Base-by-base conservation (phyloP, 1,140 invertebrate species). In the Trachymyrmex septentrionalis region DNA sequence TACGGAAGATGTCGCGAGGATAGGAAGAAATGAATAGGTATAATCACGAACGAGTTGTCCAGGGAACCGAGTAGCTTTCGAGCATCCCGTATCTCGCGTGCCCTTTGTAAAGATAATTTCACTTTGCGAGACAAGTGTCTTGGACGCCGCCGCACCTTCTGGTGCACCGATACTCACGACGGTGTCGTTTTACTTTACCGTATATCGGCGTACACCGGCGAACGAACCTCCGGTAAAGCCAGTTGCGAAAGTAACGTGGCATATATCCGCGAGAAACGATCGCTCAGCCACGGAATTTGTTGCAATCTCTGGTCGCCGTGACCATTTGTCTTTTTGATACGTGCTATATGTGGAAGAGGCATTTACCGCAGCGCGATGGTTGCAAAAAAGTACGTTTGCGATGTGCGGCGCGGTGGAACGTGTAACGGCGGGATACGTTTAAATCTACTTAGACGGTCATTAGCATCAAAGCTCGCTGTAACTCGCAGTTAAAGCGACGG, bases 381-480 rank as follows among this genome's bases (percentile, higher is more conserved):
- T 34, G 27, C 38, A 73, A 84, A 55, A 55, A 84, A 84, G 55
- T 61, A 69, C 64, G 48, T 69, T 38, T 55, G 63, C 69, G 69
- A 75, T 82, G 67, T 73, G 67, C 69, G 53, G 34, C 53, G 53
- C 30, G 66, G 66, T 55, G 64, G 24, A 67, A 71, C 77, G 30
- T 27, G 21, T n/a, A 81, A 81, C 78, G 48, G 27, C 64, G 64
- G 34, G 78, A 55, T 73, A 73, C 53, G 69, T 84, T 84, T 75
- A 84, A 84, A 84, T 84, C 80, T 75, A 84, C 57, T 84, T 84
- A 75, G 80, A 75, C 80, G 80, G 57, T 75, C 69, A 75, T 84
- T 84, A 84, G 80, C 69, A 53, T 84, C 80, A 75, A 84, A 84
- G 67, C 69, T 84, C 24, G 69, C 38, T 55, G 80, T 61, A 84